Evolutionary conservation across 2,888 invertebrate genomes (phyloP).

Genomic region (Morpho achilles): DNA sequence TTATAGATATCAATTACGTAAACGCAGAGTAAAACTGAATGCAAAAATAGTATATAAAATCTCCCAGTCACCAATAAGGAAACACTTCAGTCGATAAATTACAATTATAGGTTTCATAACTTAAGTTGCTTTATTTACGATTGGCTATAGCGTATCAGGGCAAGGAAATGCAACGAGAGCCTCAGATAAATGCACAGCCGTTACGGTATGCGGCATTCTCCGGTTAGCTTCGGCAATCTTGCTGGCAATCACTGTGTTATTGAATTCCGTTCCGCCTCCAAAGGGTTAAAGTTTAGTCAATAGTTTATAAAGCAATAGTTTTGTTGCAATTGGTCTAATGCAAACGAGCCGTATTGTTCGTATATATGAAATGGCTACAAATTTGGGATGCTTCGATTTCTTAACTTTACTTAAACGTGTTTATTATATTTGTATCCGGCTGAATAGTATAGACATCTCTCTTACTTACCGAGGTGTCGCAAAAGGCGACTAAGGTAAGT

Average conservation of each 20-base stretch:
- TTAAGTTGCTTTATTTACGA: slow-evolving; percentile 25
- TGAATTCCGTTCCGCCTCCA: slow-evolving; percentile 29
- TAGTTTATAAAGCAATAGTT: slow-evolving; percentile 28
- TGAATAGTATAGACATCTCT: too few relatives aligned
- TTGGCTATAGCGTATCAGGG: slow-evolving; percentile 25
- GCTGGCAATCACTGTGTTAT: slow-evolving; percentile 27
- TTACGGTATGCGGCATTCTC: slow-evolving; percentile 17
- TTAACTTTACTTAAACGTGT: too few relatives aligned
- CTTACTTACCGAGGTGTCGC: too few relatives aligned
- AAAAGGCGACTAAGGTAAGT: too few relatives aligned
- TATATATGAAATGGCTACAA: slow-evolving; percentile 22
- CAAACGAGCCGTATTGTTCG: slow-evolving; percentile 26
- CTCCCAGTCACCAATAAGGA: slow-evolving; percentile 18
- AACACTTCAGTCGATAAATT: slow-evolving; percentile 26
- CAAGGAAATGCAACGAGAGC: slow-evolving; percentile 25
- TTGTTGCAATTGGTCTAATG: slow-evolving; percentile 23
- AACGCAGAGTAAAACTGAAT: slow-evolving; percentile 10
- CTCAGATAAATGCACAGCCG: slow-evolving; percentile 24
- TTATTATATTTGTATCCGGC: too few relatives aligned
- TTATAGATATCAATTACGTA: slow-evolving; percentile 6
- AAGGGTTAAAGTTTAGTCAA: slow-evolving; percentile 31
- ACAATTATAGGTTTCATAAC: slow-evolving; percentile 30
- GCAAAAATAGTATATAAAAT: slow-evolving; percentile 12
- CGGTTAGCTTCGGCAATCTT: slow-evolving; percentile 20
- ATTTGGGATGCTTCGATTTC: slow-evolving; percentile 17